Percentiles rank a stretch among this genome's conserved stretches.
Evolutionary conservation across 2,113 vertebrate species (phyloP).

Genomic region (Megaceryle maxima): DNA sequence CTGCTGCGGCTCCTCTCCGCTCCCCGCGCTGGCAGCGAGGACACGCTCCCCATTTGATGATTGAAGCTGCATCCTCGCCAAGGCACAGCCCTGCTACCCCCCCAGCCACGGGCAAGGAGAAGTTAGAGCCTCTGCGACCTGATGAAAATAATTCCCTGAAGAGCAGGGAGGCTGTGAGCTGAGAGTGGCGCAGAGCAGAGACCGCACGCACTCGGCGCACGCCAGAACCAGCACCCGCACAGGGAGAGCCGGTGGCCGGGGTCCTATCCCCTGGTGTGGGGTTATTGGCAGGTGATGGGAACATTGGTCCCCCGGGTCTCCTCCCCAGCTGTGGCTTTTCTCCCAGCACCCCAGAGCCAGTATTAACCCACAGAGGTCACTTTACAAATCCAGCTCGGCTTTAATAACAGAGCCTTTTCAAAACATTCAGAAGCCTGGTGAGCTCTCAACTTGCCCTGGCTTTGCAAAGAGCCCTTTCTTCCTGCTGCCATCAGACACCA

Average conservation of each 20-base stretch:
- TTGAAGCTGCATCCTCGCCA: neutral
- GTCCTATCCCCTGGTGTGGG: neutral
- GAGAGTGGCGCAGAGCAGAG: neutral
- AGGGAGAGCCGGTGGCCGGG: accelerated
- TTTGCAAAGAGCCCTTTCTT: neutral
- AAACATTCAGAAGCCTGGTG: neutral
- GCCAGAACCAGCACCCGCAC: neutral
- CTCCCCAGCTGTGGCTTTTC: neutral
- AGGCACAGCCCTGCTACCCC: neutral
- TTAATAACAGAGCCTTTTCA: neutral
- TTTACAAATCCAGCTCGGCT: neutral
- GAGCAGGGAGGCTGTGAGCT: neutral
- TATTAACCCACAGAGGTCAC: neutral
- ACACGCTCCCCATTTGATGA: too few relatives aligned
- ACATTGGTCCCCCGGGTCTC: neutral
- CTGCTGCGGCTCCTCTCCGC: too few relatives aligned
- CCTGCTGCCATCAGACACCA: slow-evolving; percentile 39
- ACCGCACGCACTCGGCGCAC: accelerated
- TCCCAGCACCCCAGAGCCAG: neutral
- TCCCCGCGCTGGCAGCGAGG: neutral
- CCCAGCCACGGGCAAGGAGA: neutral
- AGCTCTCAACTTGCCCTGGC: neutral
- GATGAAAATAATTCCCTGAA: neutral
- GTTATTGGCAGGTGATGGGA: neutral
- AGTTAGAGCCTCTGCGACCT: neutral